A percentile compares a stretch with the other conserved stretches of the same genome.
Conservation (phyloP, 2,888 invertebrate genomes). For the Physocephala rufipes region DNA sequence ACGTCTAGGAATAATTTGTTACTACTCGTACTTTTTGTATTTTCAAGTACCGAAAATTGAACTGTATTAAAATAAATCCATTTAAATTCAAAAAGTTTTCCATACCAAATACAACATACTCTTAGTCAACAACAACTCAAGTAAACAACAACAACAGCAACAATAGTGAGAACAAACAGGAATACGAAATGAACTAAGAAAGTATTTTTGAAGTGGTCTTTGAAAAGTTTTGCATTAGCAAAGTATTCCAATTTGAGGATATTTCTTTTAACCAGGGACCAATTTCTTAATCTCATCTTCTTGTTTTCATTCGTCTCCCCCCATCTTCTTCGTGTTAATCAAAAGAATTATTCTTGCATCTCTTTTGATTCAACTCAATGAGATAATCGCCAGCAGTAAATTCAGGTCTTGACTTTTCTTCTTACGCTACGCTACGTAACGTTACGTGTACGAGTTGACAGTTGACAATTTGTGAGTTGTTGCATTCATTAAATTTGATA, state of each 20-base stretch:
- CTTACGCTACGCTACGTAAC: too few relatives aligned
- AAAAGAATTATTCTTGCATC: too few relatives aligned
- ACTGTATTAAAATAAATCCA: slow-evolving; percentile 22
- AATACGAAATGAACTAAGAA: neutral
- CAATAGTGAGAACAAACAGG: neutral
- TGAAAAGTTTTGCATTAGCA: slow-evolving; percentile 7
- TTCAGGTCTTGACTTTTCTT: too few relatives aligned
- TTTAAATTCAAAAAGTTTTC: slow-evolving; percentile 25
- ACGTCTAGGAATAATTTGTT: slow-evolving; percentile 15
- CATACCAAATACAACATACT: slow-evolving; percentile 6
- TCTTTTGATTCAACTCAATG: too few relatives aligned
- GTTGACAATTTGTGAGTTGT: too few relatives aligned
- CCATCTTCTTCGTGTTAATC: too few relatives aligned
- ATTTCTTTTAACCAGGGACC: too few relatives aligned
- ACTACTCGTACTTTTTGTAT: slow-evolving; percentile 1
- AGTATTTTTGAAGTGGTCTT: neutral
- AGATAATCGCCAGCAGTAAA: too few relatives aligned
- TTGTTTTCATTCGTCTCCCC: too few relatives aligned
- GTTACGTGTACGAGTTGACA: too few relatives aligned
- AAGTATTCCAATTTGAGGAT: neutral
- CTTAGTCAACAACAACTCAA: neutral
- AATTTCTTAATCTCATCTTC: too few relatives aligned
- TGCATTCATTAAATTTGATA: too few relatives aligned
- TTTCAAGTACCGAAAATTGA: neutral
- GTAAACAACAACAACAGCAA: neutral